A percentile compares a stretch with the other conserved stretches of the same genome.
phyloP scores from a whole-genome alignment of 1,140 invertebrate species.

The Tetramorium parvispinum region DNA sequence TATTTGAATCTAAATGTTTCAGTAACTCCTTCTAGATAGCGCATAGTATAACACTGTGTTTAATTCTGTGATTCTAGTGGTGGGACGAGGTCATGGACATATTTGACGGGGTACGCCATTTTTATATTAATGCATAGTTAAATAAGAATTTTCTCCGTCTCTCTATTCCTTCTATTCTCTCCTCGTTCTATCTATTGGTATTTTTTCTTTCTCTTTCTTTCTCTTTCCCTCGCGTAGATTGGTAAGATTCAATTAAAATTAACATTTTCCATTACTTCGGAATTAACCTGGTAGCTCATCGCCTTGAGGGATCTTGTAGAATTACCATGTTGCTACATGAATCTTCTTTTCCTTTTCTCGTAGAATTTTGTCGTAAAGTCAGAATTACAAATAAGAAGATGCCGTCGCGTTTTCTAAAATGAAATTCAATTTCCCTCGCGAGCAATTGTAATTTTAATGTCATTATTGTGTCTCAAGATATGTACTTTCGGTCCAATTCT shows the following conservation, averaged over 20 bases:
- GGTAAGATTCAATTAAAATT: conserved; percentile 50
- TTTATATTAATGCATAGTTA: conserved; percentile 81
- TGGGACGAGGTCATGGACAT: conserved; percentile 97
- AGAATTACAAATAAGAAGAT: neutral
- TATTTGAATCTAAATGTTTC: conserved; percentile 64
- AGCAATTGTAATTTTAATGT: neutral
- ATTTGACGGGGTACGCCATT: conserved; percentile 94
- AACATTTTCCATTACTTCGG: conserved; percentile 46
- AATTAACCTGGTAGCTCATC: conserved; percentile 44
- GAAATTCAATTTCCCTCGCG: neutral
- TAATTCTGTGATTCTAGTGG: conserved; percentile 93
- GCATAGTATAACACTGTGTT: conserved; percentile 84
- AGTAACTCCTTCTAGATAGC: conserved; percentile 62
- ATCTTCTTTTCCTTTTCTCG: neutral
- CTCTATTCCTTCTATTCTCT: conserved; percentile 18
- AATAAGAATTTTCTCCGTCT: conserved; percentile 57
- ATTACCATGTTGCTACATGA: conserved; percentile 4
- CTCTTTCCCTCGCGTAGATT: conserved; percentile 21
- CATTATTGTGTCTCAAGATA: neutral
- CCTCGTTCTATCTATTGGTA: conserved; percentile 12
- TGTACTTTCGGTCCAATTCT: neutral
- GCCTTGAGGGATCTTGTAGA: conserved; percentile 20
- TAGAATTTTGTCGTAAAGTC: conserved; percentile 4
- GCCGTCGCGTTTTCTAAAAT: neutral
- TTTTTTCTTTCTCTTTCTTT: conserved; percentile 18